phyloP scores from a whole-genome alignment of 2,888 invertebrate species.

The Tromatobia lineatoria region DNA sequence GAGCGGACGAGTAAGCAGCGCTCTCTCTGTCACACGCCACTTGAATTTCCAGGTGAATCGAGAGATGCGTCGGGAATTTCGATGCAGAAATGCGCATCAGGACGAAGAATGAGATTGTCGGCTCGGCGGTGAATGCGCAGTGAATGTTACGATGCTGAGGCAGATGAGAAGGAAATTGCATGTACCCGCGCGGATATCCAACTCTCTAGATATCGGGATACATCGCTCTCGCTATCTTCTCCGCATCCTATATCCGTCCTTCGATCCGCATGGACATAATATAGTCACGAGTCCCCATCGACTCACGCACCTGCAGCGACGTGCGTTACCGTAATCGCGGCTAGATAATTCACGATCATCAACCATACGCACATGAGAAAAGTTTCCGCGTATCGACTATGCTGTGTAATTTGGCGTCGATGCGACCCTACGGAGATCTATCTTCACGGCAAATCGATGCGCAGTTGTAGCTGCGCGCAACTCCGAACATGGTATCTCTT shows the following conservation, averaged over 20 bases:
- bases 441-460: constrained; percentile 29
- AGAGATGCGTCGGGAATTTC: constrained; percentile 23
- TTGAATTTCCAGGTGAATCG: constrained; percentile 56
- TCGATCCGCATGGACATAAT: constrained; percentile 18
- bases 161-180: constrained; percentile 41
- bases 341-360: constrained; percentile 49
- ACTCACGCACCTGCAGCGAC: constrained; percentile 12
- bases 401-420: constrained; percentile 27
- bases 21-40: constrained; percentile 47
- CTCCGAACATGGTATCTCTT: not conserved
- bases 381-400: not conserved
- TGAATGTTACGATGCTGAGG: not conserved
- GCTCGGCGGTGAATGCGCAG: not conserved
- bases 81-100: constrained; percentile 10
- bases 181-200: constrained; percentile 8
- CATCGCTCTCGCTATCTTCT: constrained; percentile 17
- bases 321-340: constrained; percentile 43
- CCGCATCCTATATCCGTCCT: constrained; percentile 9
- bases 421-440: constrained; percentile 9
- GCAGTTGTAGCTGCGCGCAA: not conserved
- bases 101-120: constrained; percentile 25
- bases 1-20: not conserved
- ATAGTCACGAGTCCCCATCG: constrained; percentile 18
- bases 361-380: constrained; percentile 20
- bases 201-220: not conserved